These are phyloP conservation scores for Muntiacus muntjak DNA, from an alignment of 2,113 vertebrate genomes.

Conservation along the genomic window DNA sequence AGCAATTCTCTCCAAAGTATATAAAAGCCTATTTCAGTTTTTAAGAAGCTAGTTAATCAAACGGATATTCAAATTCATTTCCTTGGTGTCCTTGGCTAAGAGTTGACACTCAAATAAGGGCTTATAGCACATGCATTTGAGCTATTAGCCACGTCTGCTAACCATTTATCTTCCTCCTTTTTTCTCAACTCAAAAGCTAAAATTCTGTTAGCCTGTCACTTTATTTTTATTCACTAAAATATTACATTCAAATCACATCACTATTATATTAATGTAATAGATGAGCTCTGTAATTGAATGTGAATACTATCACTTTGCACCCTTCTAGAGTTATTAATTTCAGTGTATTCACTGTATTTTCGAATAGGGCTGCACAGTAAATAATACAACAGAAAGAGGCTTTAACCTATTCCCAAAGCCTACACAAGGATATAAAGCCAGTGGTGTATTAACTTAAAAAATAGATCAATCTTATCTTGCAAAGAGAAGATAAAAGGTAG, in stretches of 20 bases:
- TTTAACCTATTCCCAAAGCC: constrained; percentile 59
- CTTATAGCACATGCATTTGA: background rate
- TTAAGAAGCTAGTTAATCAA: constrained; percentile 75
- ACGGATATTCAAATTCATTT: constrained; percentile 66
- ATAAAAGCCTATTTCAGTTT: constrained; percentile 71
- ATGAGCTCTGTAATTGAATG: constrained; percentile 50
- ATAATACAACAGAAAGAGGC: constrained; percentile 58
- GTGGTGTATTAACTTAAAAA: constrained; percentile 62
- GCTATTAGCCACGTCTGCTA: background rate
- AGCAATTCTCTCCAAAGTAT: constrained; percentile 71
- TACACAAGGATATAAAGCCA: constrained; percentile 53
- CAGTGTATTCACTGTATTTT: background rate
- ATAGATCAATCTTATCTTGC: constrained; percentile 55
- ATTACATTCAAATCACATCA: constrained; percentile 30
- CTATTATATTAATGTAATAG: background rate
- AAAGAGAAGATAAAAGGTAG: constrained; percentile 62
- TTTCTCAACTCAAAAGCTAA: constrained; percentile 35
- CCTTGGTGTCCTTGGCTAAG: constrained; percentile 59
- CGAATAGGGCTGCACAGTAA: constrained; percentile 43
- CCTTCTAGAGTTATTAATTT: constrained; percentile 53
- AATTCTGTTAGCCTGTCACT: constrained; percentile 29
- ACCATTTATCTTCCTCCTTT: constrained; percentile 17
- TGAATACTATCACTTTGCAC: constrained; percentile 40
- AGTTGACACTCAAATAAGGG: constrained; percentile 39
- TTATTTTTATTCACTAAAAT: constrained; percentile 6